Evolutionary conservation across 2,797 vertebrate genomes (phyloP).

Genomic region (Xenops minutus): DNA sequence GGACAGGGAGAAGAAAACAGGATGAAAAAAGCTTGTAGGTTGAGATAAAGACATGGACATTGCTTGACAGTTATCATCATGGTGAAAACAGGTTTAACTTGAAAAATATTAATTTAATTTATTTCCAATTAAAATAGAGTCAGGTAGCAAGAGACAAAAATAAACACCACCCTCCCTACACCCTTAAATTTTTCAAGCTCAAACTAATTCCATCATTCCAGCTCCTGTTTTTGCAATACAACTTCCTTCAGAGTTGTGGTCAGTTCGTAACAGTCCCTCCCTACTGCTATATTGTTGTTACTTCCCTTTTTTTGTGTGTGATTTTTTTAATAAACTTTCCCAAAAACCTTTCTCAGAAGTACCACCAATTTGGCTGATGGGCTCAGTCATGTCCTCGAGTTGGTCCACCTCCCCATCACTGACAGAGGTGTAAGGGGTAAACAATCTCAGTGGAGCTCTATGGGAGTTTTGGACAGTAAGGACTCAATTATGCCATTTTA

Average conservation of each 20-base stretch:
- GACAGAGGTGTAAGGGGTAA: not conserved
- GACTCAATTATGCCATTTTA: not conserved
- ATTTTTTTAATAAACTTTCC: not conserved
- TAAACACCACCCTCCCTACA: not conserved
- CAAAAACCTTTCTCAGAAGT: not conserved
- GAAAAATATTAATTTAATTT: not conserved
- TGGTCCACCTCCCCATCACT: not conserved
- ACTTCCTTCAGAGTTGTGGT: not conserved
- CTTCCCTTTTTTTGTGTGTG: not conserved
- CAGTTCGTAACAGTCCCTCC: not conserved
- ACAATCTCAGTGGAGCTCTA: not conserved
- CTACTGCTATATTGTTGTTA: not conserved
- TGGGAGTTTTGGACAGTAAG: not conserved
- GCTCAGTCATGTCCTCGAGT: not conserved
- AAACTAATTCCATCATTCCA: not conserved
- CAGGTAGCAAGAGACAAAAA: not conserved
- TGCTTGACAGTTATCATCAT: not conserved
- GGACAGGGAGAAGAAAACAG: not conserved
- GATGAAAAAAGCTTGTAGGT: not conserved
- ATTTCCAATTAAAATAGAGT: not conserved
- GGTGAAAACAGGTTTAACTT: not conserved
- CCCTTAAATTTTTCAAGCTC: not conserved
- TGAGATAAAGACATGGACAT: not conserved
- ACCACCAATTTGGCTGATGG: not conserved
- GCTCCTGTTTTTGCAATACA: not conserved